Conservation (phyloP, 2,113 vertebrate genomes). For the Xiphophorus maculatus region DNA sequence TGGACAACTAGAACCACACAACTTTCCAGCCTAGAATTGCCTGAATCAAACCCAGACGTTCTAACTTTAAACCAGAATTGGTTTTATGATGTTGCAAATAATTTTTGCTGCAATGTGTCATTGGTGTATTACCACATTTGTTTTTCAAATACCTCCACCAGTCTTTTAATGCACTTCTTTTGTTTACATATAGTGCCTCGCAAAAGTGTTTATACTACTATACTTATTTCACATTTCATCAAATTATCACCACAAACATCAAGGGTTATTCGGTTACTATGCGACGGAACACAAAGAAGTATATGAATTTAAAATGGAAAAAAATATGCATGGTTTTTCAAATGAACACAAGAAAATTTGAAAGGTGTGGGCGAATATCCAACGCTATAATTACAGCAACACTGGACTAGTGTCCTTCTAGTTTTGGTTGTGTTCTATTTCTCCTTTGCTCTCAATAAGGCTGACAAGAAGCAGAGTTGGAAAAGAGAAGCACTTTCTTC, state of each 20-base stretch:
- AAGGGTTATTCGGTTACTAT: no score
- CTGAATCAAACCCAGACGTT: conserved; percentile 22
- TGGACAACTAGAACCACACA: conserved; percentile 18
- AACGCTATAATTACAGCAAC: background rate
- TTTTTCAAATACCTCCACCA: background rate
- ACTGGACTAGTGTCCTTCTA: background rate
- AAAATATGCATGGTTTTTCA: no score
- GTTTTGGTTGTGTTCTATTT: background rate
- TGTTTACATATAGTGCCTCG: background rate
- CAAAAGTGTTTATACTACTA: background rate
- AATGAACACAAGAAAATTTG: background rate
- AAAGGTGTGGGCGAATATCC: background rate
- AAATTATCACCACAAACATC: background rate
- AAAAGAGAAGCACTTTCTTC: background rate
- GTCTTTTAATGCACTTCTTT: background rate
- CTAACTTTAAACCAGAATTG: background rate
- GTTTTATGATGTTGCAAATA: background rate
- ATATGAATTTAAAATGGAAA: no score
- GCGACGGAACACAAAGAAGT: no score
- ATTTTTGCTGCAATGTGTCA: background rate
- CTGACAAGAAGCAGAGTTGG: background rate
- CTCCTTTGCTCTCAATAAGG: background rate
- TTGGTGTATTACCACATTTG: background rate
- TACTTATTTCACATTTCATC: background rate
- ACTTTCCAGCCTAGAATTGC: conserved; percentile 14